Percentiles rank a stretch among this genome's conserved stretches.
These are phyloP conservation scores for Mythimna ferrago DNA, from an alignment of 2,888 invertebrate species.

Conservation along the genomic window DNA sequence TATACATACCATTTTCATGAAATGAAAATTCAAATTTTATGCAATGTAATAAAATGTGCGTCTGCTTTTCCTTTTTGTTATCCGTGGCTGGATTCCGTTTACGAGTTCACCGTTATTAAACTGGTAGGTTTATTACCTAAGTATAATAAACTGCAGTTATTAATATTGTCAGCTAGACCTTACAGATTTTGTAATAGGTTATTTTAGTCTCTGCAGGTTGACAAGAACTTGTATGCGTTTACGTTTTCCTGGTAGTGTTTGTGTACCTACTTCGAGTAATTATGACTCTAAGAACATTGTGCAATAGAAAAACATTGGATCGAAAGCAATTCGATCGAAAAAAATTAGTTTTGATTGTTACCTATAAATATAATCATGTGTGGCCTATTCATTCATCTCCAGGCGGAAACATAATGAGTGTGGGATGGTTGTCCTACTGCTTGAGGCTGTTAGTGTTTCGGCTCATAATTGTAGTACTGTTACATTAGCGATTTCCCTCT, in stretches of 20 bases:
- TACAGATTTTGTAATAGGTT: conserved; percentile 22
- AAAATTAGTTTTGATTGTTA: conserved; percentile 18
- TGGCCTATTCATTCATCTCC: conserved; percentile 10
- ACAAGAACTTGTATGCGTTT: conserved; percentile 19
- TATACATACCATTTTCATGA: conserved; percentile 28
- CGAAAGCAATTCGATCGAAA: neutral
- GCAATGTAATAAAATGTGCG: conserved; percentile 22
- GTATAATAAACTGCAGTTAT: conserved; percentile 16
- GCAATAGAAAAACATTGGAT: conserved; percentile 15
- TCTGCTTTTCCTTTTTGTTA: conserved; percentile 9
- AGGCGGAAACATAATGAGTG: conserved; percentile 10
- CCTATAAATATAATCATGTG: neutral
- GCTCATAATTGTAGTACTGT: neutral
- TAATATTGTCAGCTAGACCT: conserved; percentile 5
- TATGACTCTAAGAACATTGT: conserved; percentile 10
- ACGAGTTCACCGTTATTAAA: conserved; percentile 3
- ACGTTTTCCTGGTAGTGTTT: conserved; percentile 46
- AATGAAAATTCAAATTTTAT: conserved; percentile 55
- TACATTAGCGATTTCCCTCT: conserved; percentile 24
- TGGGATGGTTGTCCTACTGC: conserved; percentile 20
- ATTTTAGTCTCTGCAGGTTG: conserved; percentile 8
- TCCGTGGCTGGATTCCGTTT: neutral
- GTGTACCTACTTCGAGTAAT: conserved; percentile 1
- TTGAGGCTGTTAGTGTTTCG: neutral
- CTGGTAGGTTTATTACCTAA: neutral